phyloP scores from a whole-genome alignment of 2,797 vertebrate genomes.

The Sebastes cheni region DNA sequence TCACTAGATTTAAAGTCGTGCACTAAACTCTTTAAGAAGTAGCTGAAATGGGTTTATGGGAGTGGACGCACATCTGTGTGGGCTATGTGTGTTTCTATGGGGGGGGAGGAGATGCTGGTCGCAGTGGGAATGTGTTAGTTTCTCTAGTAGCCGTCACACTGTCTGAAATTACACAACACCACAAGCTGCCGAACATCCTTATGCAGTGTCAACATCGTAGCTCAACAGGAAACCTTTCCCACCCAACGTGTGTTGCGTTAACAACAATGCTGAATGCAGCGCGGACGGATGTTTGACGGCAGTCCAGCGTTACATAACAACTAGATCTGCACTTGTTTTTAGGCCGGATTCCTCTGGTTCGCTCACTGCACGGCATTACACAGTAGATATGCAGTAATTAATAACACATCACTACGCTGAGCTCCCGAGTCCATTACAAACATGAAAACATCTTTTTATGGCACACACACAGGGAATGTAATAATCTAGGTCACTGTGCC shows the following conservation, averaged over 20 bases:
- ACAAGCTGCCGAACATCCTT: constrained; percentile 48
- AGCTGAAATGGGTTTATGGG: background rate
- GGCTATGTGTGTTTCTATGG: background rate
- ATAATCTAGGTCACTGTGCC: constrained; percentile 66
- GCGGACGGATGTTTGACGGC: constrained; percentile 37
- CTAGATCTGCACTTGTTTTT: constrained; percentile 31
- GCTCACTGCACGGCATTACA: constrained; percentile 14
- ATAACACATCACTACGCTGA: constrained; percentile 47
- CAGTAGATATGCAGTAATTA: constrained; percentile 44
- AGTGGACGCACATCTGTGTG: background rate
- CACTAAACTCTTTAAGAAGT: no score
- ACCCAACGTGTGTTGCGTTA: constrained; percentile 24
- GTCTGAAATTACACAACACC: constrained; percentile 59
- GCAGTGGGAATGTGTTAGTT: constrained; percentile 17
- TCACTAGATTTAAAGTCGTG: background rate
- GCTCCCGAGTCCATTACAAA: constrained; percentile 27
- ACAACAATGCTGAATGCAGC: constrained; percentile 33
- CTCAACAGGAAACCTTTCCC: constrained; percentile 49
- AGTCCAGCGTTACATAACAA: constrained; percentile 60
- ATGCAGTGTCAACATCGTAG: constrained; percentile 28
- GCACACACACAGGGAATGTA: constrained; percentile 2
- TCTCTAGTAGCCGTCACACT: constrained; percentile 17
- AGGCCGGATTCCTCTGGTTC: background rate
- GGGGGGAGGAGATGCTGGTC: background rate
- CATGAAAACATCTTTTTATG: constrained; percentile 49